A percentile compares a stretch with the other conserved stretches of the same genome.
phyloP scores from a whole-genome alignment of 2,797 vertebrate genomes.

The Diglossa cyanea region DNA sequence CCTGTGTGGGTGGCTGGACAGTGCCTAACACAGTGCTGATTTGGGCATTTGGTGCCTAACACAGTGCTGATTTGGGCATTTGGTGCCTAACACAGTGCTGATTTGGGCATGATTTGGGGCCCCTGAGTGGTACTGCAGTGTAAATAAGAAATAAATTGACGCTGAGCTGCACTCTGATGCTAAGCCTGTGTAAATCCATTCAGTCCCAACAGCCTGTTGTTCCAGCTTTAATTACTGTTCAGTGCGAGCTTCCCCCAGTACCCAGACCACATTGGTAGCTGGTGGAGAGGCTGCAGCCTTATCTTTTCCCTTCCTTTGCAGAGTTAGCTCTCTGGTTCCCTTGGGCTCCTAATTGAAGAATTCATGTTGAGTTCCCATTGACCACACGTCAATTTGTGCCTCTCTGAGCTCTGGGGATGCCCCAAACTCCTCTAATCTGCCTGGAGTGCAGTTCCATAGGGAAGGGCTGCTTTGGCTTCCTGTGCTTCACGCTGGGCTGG shows the following conservation, averaged over 20 bases:
- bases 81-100: neutral
- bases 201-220: neutral
- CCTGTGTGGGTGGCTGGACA: neutral
- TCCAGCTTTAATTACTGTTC: neutral
- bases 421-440: fast-evolving
- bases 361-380: neutral
- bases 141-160: neutral
- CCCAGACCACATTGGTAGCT: neutral
- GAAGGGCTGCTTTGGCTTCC: neutral
- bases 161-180: fast-evolving
- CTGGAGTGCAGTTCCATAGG: neutral
- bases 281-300: neutral
- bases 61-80: neutral
- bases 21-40: neutral
- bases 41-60: neutral
- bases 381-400: fast-evolving
- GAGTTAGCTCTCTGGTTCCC: neutral
- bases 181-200: conserved; percentile 1
- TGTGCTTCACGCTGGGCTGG: fast-evolving
- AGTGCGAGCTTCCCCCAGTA: neutral
- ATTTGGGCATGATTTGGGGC: conserved; percentile 10
- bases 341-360: neutral
- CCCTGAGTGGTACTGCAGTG: neutral
- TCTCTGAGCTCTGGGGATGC: neutral
- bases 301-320: neutral